Evolutionary conservation across 2,113 vertebrate species (phyloP).

Genomic region (human (Homo sapiens)): DNA sequence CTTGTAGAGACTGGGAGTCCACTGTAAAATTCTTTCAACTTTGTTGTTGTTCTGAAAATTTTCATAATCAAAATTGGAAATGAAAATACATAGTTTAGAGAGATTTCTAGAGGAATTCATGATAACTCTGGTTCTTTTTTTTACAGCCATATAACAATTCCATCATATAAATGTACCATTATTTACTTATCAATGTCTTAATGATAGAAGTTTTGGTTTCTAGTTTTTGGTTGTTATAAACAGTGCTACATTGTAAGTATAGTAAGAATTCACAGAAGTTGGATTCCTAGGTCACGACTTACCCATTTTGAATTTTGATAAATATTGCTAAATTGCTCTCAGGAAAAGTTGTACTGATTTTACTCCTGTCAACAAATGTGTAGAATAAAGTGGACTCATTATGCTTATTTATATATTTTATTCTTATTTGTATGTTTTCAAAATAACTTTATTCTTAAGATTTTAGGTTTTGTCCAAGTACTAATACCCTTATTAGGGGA

Average conservation of each 20-base stretch:
- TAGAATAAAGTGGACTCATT: not conserved
- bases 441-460: not conserved
- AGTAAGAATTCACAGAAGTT: not conserved
- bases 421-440: not conserved
- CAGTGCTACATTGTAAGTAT: not conserved
- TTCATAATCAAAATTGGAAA: not conserved
- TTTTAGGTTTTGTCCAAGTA: not conserved
- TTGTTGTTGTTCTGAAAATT: not conserved
- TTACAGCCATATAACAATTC: not conserved
- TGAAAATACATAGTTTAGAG: not conserved
- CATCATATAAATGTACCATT: not conserved
- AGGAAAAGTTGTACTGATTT: not conserved
- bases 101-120: conserved; percentile 1
- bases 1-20: not conserved
- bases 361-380: not conserved
- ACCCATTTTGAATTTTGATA: conserved; percentile 46
- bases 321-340: conserved; percentile 9
- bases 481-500: not conserved
- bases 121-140: not conserved
- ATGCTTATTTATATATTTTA: not conserved
- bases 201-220: conserved; percentile 37
- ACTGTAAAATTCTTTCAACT: conserved; percentile 31
- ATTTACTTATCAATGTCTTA: not conserved
- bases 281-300: not conserved
- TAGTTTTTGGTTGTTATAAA: not conserved